These are phyloP conservation scores for Periophthalmus magnuspinnatus DNA, from an alignment of 2,797 vertebrate genomes.

Conservation along the genomic window DNA sequence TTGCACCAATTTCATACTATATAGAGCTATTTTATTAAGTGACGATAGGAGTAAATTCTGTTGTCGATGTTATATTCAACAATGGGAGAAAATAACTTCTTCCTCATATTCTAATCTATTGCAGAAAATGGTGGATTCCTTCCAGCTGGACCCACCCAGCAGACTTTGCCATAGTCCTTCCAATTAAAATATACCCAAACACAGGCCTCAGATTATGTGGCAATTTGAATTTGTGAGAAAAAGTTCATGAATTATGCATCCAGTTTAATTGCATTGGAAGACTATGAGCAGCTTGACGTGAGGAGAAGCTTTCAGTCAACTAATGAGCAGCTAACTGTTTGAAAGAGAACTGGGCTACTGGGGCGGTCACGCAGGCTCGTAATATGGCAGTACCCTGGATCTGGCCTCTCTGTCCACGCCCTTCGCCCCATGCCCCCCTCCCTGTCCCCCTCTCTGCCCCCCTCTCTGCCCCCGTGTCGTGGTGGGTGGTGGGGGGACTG, in stretches of 20 bases:
- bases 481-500: slow-evolving; percentile 70
- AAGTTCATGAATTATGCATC: slow-evolving; percentile 78
- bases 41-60: slow-evolving; percentile 11
- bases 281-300: slow-evolving; percentile 56
- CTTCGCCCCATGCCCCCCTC: slow-evolving; percentile 28
- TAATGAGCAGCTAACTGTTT: slow-evolving; percentile 71
- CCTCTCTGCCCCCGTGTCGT: slow-evolving; percentile 47
- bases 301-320: slow-evolving; percentile 54
- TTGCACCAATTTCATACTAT: background rate
- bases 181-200: slow-evolving; percentile 73
- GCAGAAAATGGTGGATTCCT: slow-evolving; percentile 19
- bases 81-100: background rate
- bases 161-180: slow-evolving; percentile 59
- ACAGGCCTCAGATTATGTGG: slow-evolving; percentile 60
- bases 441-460: slow-evolving; percentile 42
- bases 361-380: slow-evolving; percentile 38
- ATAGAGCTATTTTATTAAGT: background rate
- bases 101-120: slow-evolving; percentile 16
- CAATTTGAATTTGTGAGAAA: slow-evolving; percentile 58
- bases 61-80: background rate
- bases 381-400: slow-evolving; percentile 29
- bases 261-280: slow-evolving; percentile 69
- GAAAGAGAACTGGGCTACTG: slow-evolving; percentile 48
- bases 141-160: slow-evolving; percentile 41
- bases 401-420: slow-evolving; percentile 27